Evolutionary conservation across 2,797 vertebrate species (phyloP).

Genomic region (Eulemur rubriventer): DNA sequence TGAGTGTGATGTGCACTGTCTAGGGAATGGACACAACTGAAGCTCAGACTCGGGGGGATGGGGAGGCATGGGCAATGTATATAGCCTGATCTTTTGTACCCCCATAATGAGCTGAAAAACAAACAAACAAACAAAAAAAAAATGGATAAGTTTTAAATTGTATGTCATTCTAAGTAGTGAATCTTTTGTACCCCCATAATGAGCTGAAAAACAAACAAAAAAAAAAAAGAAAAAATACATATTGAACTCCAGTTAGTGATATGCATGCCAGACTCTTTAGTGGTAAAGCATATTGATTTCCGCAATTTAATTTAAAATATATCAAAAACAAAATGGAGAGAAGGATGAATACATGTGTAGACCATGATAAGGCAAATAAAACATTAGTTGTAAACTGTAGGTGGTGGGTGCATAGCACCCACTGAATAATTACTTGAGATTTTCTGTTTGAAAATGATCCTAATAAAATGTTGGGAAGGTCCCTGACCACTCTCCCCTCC

Average conservation of each 20-base stretch:
- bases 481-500: neutral
- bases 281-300: neutral
- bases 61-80: too few relatives aligned
- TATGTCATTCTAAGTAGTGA: too few relatives aligned
- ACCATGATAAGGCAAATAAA: neutral
- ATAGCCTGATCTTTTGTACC: too few relatives aligned
- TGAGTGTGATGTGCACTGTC: too few relatives aligned
- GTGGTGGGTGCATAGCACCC: neutral
- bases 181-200: too few relatives aligned
- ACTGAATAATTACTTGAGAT: neutral
- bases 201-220: too few relatives aligned
- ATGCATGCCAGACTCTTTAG: neutral
- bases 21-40: too few relatives aligned
- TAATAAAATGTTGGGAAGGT: neutral
- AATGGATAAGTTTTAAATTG: too few relatives aligned
- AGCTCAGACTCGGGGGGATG: too few relatives aligned
- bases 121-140: neutral
- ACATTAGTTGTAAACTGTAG: neutral
- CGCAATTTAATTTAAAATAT: neutral
- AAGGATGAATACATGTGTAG: neutral
- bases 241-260: neutral
- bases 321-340: neutral
- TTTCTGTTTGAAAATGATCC: slow-evolving; percentile 38
- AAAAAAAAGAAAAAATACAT: neutral
- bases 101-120: too few relatives aligned